Percentiles rank a stretch among this genome's conserved stretches.
phyloP scores from a whole-genome alignment of 2,888 invertebrate genomes.

The Keiferia lycopersicella region DNA sequence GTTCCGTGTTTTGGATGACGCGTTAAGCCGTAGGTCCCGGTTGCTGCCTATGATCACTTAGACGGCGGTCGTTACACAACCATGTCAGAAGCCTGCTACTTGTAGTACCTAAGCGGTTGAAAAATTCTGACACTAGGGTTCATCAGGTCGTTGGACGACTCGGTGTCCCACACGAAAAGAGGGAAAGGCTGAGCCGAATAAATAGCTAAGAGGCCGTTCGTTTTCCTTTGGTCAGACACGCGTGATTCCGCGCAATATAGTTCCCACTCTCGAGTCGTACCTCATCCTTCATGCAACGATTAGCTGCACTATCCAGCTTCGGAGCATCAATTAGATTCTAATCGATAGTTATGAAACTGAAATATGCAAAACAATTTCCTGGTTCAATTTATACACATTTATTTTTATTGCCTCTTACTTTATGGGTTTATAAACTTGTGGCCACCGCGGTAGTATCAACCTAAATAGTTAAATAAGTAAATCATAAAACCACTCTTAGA shows the following conservation, averaged over 20 bases:
- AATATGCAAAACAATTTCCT: slow-evolving; percentile 19
- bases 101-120: too few species aligned
- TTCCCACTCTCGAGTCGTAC: slow-evolving; percentile 30
- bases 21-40: too few species aligned
- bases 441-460: background rate
- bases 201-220: slow-evolving; percentile 8
- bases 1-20: too few species aligned
- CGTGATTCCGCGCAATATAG: slow-evolving; percentile 24
- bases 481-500: slow-evolving; percentile 14
- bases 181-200: too few species aligned
- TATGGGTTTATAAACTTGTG: slow-evolving; percentile 14
- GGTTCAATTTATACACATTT: slow-evolving; percentile 16
- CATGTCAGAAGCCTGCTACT: too few species aligned
- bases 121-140: too few species aligned
- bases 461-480: slow-evolving; percentile 7
- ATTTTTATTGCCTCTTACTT: slow-evolving; percentile 14
- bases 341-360: slow-evolving; percentile 29
- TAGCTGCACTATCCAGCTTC: slow-evolving; percentile 31
- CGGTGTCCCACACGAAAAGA: too few species aligned
- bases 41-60: too few species aligned
- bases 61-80: too few species aligned
- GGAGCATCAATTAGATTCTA: slow-evolving; percentile 35
- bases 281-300: slow-evolving; percentile 39
- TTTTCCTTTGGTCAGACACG: slow-evolving; percentile 20
- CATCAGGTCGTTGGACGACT: too few species aligned